Evolutionary conservation across 2,113 vertebrate genomes (phyloP), one percentile per base, ranked within the genome.

Genomic region (Zosterops pallidus): DNA sequence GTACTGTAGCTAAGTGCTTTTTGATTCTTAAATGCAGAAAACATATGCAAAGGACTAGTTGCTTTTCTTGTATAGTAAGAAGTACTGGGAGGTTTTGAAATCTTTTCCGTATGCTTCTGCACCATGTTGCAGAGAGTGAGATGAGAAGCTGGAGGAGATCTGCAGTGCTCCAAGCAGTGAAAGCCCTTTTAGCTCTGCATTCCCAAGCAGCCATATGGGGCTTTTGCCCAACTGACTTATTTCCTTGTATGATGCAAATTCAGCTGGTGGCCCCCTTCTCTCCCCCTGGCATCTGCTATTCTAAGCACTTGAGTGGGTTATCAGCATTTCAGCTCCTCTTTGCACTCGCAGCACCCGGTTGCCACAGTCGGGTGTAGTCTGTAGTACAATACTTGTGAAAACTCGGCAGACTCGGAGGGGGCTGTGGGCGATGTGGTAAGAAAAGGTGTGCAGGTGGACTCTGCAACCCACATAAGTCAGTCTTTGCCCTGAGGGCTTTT

Each of bases 321-420:
- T 87, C 92, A 74, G 82, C 76, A 12, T 83, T 97, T 95, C 68
- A 35, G 85, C 93, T 93, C 52, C 79, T 77, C 68, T 89, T 74
- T 86, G 80, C 88, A 33, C 75, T 88, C 81, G 41, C 69, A 86
- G 77, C 63, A 64, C 68, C 52, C 79, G 77, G 47, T 68, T 94
- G 72, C 72, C 49, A 57, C 68, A 62, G 88, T 50, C 8, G 75
- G 86, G 39, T 68, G 60, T 75, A 44, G 72, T 44, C 82, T 82
- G 57, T 26, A 72, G 68, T 17, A 9, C 7, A 46, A 59, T 31
- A 46, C 78, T 91, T 72, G 57, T 62, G 94, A 88, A 79, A 72
- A 79, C 62, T 26, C 1, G 3, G 68, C 50, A 65, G 69, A 31
- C 47, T 82, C 6, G 0, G 35, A 57, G 53, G 74, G 79, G 31